phyloP scores from a whole-genome alignment of 2,113 vertebrate species.

The Labeo rohita region DNA sequence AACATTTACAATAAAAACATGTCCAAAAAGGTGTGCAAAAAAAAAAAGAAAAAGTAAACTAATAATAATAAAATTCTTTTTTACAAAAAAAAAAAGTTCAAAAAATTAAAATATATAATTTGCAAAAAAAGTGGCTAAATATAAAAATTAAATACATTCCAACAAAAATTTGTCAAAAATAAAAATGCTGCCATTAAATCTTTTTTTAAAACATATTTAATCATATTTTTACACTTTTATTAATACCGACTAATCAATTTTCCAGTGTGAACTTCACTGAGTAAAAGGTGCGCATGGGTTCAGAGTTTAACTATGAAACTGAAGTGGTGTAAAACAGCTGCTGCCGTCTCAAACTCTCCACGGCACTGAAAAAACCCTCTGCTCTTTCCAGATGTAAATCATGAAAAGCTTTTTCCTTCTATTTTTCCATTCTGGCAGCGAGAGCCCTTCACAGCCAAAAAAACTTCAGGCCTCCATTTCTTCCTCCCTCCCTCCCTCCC shows the following conservation, averaged over 20 bases:
- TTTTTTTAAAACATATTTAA: neutral
- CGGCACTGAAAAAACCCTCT: neutral
- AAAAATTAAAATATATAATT: too few species aligned
- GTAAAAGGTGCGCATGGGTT: neutral
- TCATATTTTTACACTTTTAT: neutral
- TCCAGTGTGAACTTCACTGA: neutral
- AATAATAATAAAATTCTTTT: too few species aligned
- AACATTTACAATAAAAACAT: too few species aligned
- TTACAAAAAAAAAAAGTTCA: too few species aligned
- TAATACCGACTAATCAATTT: neutral
- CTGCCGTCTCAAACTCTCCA: neutral
- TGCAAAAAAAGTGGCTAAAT: too few species aligned
- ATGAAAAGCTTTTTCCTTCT: constrained; percentile 10
- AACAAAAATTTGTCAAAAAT: too few species aligned
- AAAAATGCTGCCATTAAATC: neutral
- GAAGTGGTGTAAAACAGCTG: neutral
- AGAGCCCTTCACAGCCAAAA: constrained; percentile 24
- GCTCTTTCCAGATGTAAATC: constrained; percentile 24
- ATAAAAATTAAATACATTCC: too few species aligned
- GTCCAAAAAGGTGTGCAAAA: too few species aligned
- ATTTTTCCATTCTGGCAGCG: constrained; percentile 32
- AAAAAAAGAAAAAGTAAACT: too few species aligned
- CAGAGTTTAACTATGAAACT: neutral
- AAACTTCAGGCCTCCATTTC: neutral
- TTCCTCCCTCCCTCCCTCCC: neutral